phyloP scores from a whole-genome alignment of 2,888 invertebrate genomes.

The Agonum fuliginosum region DNA sequence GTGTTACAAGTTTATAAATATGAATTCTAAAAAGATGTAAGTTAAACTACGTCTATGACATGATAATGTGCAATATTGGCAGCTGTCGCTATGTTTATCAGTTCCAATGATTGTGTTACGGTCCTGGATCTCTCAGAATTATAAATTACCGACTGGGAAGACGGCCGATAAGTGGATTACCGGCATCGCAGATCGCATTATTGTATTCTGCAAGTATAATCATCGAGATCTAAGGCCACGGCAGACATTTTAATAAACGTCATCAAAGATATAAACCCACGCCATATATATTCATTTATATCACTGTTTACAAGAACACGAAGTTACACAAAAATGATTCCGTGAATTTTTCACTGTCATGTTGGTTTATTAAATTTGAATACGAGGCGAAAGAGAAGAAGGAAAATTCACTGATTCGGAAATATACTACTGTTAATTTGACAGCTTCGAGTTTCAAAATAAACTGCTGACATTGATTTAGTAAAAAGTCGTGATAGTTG shows the following conservation, averaged over 20 bases:
- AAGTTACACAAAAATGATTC: neutral
- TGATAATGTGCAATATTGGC: too few relatives aligned
- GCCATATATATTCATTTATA: constrained; percentile 18
- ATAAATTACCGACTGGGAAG: constrained; percentile 30
- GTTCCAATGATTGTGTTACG: too few relatives aligned
- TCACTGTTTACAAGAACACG: neutral
- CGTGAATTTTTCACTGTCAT: neutral
- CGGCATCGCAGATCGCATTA: constrained; percentile 35
- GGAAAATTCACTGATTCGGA: neutral
- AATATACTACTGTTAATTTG: neutral
- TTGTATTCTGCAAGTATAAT: constrained; percentile 56
- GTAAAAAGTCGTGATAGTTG: too few relatives aligned
- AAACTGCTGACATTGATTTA: too few relatives aligned
- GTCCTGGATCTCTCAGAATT: constrained; percentile 16
- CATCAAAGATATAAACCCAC: constrained; percentile 16
- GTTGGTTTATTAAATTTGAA: neutral
- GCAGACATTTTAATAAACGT: constrained; percentile 52
- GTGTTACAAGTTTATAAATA: too few relatives aligned
- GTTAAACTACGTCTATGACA: too few relatives aligned
- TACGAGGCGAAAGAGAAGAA: neutral
- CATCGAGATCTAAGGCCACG: constrained; percentile 7
- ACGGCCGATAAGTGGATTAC: constrained; percentile 42
- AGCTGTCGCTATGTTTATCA: too few relatives aligned
- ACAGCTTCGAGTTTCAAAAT: too few relatives aligned
- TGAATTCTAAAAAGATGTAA: too few relatives aligned